Conservation (phyloP, 2,888 invertebrate genomes). For the Aphrophora alni region DNA sequence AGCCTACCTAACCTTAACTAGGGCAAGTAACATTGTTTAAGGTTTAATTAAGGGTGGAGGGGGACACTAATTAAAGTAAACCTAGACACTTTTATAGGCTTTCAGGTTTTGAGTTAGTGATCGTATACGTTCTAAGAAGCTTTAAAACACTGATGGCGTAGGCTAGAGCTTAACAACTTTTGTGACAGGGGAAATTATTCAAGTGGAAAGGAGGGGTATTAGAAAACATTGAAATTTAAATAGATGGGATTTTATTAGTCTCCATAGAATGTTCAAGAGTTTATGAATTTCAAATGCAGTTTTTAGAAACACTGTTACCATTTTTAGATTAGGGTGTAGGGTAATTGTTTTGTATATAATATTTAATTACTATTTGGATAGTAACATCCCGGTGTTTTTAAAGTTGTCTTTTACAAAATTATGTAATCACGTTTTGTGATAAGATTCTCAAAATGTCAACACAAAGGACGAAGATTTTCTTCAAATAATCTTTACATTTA, state of each 20-base stretch:
- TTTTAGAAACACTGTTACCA: background rate
- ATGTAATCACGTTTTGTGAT: too few species aligned
- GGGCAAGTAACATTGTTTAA: background rate
- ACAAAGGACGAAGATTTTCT: too few species aligned
- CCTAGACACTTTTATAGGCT: background rate
- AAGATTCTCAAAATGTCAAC: too few species aligned
- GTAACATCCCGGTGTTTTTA: too few species aligned
- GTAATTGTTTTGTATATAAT: too few species aligned
- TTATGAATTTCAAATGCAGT: background rate
- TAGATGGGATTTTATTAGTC: background rate
- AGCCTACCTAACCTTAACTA: too few species aligned
- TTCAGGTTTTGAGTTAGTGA: conserved; percentile 4
- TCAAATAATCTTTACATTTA: too few species aligned
- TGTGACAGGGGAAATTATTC: background rate
- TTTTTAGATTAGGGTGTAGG: too few species aligned
- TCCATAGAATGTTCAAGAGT: background rate
- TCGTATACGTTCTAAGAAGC: background rate
- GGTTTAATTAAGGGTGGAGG: background rate
- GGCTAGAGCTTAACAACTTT: background rate
- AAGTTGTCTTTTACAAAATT: too few species aligned
- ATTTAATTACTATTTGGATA: too few species aligned
- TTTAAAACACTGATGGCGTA: background rate
- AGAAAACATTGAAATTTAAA: background rate
- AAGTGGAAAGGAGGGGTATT: background rate
- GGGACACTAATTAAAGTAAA: background rate